These are phyloP conservation scores for Sturnira hondurensis DNA, from an alignment of 2,113 vertebrate genomes.

Conservation along the genomic window DNA sequence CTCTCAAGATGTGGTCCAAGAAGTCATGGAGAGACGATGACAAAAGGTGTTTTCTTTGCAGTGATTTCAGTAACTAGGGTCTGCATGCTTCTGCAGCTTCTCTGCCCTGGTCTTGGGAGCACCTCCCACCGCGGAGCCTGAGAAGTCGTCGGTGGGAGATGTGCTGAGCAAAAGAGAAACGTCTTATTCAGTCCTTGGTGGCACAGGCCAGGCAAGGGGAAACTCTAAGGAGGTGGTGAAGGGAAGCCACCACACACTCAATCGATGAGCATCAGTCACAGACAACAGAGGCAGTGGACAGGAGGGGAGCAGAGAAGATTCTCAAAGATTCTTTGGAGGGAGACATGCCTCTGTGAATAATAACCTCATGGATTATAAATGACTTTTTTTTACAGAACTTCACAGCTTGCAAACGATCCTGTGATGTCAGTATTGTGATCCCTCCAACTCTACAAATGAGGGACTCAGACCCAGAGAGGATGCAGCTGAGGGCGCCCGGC, in stretches of 20 bases:
- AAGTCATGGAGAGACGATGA: rapidly evolving
- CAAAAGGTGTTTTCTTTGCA: neutral
- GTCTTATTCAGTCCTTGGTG: rapidly evolving
- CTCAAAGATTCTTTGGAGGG: neutral
- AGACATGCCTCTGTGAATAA: neutral
- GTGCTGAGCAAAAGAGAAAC: neutral
- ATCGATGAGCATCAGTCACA: neutral
- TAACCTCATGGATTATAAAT: neutral
- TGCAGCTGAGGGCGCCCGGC: neutral
- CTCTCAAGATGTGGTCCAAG: neutral
- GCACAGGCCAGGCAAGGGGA: neutral
- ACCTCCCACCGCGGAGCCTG: neutral
- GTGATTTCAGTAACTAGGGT: neutral
- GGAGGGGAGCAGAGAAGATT: neutral
- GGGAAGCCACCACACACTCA: neutral
- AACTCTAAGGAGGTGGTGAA: neutral
- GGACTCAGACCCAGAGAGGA: neutral
- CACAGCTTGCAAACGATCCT: neutral
- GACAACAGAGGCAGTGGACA: neutral
- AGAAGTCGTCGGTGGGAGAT: neutral
- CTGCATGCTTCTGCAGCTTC: neutral
- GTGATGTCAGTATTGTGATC: neutral
- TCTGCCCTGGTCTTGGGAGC: neutral
- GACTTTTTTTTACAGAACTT: neutral
- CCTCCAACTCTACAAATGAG: neutral